Percentiles rank a stretch among this genome's conserved stretches.
Conservation (phyloP, 1,140 invertebrate genomes). For the Argopecten irradians region DNA sequence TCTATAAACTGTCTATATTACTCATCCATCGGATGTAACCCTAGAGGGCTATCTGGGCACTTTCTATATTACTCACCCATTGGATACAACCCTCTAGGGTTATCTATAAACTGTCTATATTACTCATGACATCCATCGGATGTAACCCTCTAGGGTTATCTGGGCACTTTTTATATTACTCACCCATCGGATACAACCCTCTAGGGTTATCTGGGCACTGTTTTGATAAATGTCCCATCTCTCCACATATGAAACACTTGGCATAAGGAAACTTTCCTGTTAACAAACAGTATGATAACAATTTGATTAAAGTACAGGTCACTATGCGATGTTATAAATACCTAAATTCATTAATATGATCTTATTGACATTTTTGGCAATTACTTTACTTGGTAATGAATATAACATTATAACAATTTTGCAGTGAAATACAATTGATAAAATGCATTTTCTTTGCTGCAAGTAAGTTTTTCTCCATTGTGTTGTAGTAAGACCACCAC, state of each 20-base stretch:
- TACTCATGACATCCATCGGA: constrained; percentile 46
- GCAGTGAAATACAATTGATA: too few relatives aligned
- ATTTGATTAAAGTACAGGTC: background rate
- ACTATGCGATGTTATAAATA: too few relatives aligned
- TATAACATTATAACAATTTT: too few relatives aligned
- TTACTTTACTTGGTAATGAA: too few relatives aligned
- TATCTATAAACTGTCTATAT: background rate
- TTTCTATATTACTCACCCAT: background rate
- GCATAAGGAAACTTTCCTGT: constrained; percentile 84
- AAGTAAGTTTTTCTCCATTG: background rate
- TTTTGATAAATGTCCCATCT: constrained; percentile 77
- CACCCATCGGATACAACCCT: constrained; percentile 89
- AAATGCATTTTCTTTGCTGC: too few relatives aligned
- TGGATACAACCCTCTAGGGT: background rate
- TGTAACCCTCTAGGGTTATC: constrained; percentile 85
- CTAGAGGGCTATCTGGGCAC: too few relatives aligned
- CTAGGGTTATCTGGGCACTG: constrained; percentile 79
- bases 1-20: background rate
- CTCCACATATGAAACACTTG: constrained; percentile 79
- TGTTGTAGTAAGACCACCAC: background rate
- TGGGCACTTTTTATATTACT: constrained; percentile 72
- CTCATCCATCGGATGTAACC: too few relatives aligned
- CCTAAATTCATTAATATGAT: too few relatives aligned
- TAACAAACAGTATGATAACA: constrained; percentile 31
- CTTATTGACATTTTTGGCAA: too few relatives aligned